Evolutionary conservation across 2,113 vertebrate species (phyloP).

Genomic region (Colossoma macropomum): DNA sequence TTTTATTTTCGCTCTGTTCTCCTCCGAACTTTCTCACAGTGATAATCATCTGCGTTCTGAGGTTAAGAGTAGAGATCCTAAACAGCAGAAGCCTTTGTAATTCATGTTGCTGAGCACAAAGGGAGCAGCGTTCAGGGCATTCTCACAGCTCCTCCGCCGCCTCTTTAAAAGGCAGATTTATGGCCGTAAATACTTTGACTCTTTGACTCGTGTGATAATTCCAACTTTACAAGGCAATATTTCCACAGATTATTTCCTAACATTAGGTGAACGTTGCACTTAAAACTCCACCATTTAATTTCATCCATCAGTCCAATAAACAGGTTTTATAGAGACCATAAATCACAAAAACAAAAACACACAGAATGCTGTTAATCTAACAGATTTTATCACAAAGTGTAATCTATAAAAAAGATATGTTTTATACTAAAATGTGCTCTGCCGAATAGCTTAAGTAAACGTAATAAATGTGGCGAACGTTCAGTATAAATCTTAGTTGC

Average conservation of each 20-base stretch:
- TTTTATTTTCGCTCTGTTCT: constrained; percentile 21
- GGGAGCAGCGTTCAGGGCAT: constrained; percentile 81
- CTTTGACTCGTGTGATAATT: constrained; percentile 92
- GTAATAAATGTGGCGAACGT: constrained; percentile 96
- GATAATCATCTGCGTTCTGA: constrained; percentile 57
- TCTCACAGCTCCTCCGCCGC: constrained; percentile 75
- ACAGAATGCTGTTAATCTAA: constrained; percentile 96
- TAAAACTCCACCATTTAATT: constrained; percentile 97
- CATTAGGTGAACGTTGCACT: constrained; percentile 96
- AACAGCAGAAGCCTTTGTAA: constrained; percentile 75
- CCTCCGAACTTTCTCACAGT: not conserved
- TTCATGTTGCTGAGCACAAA: constrained; percentile 80
- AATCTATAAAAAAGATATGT: constrained; percentile 94
- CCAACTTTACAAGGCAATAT: constrained; percentile 91
- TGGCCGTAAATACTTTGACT: constrained; percentile 92
- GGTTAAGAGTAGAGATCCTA: constrained; percentile 67
- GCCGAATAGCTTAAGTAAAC: constrained; percentile 97
- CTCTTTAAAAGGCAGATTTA: constrained; percentile 91
- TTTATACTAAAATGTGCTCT: constrained; percentile 94
- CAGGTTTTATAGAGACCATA: constrained; percentile 91
- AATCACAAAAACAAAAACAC: constrained; percentile 96
- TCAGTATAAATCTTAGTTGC: constrained; percentile 94
- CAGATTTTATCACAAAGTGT: constrained; percentile 95
- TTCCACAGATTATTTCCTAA: constrained; percentile 90
- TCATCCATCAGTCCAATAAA: constrained; percentile 98